These are phyloP conservation scores for Eupithecia centaureata DNA, from an alignment of 2,888 invertebrate genomes.

Conservation along the genomic window DNA sequence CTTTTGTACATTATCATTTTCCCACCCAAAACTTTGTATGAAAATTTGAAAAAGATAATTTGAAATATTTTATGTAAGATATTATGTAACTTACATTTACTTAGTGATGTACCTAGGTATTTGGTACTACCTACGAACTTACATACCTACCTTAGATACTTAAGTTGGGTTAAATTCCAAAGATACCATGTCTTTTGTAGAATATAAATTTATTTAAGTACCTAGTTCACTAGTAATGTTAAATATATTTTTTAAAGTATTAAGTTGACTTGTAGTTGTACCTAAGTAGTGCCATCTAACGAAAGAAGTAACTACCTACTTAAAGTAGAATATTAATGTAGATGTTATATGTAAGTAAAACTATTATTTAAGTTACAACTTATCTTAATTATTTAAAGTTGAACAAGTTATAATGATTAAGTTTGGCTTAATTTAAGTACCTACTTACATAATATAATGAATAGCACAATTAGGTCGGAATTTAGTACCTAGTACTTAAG, in stretches of 20 bases:
- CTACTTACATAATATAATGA: not conserved
- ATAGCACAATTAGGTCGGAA: not conserved
- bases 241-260: no score
- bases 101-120: no score
- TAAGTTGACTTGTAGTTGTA: not conserved
- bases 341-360: not conserved
- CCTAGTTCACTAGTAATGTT: no score
- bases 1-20: not conserved
- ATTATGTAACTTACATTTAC: no score
- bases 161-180: no score
- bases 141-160: no score
- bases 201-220: no score
- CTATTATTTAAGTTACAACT: not conserved
- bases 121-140: no score
- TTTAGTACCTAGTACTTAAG: not conserved
- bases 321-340: not conserved
- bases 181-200: no score
- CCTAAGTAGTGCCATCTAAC: not conserved
- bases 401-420: not conserved
- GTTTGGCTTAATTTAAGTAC: not conserved
- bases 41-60: not conserved
- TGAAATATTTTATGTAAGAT: no score
- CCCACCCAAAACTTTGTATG: not conserved
- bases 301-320: not conserved
- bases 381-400: not conserved